Conservation (phyloP, 2,888 invertebrate species). For the Chaitophorus viminalis region DNA sequence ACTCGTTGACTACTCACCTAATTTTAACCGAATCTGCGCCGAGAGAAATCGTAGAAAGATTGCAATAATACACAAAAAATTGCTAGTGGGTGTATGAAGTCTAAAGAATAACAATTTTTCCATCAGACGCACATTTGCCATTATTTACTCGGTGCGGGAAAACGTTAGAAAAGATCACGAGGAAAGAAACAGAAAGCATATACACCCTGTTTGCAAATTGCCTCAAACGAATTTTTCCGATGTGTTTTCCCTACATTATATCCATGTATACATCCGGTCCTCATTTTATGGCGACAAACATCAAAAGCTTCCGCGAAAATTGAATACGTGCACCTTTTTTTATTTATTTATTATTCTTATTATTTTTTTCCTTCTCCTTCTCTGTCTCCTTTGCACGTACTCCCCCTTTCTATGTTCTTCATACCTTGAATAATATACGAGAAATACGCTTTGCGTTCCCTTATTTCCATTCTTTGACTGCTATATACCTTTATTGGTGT, state of each 20-base stretch:
- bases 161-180: not conserved
- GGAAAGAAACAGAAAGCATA: constrained; percentile 26
- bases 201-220: constrained; percentile 51
- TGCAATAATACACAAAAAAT: not conserved
- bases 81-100: not conserved
- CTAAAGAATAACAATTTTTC: constrained; percentile 33
- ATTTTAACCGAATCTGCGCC: too few relatives aligned
- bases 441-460: constrained; percentile 20
- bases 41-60: not conserved
- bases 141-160: constrained; percentile 37
- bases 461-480: constrained; percentile 56
- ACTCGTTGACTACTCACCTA: too few relatives aligned
- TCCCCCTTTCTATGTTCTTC: constrained; percentile 39
- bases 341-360: constrained; percentile 46
- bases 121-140: constrained; percentile 2
- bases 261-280: constrained; percentile 28
- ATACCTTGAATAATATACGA: constrained; percentile 56
- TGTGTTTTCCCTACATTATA: constrained; percentile 3
- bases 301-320: constrained; percentile 57
- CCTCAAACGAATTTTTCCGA: constrained; percentile 25
- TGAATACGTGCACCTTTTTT: constrained; percentile 57
- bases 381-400: constrained; percentile 37
- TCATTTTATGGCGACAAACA: constrained; percentile 58
- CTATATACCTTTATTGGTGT: constrained; percentile 42
- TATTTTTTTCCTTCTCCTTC: not conserved